Conservation (phyloP, 2,113 vertebrate genomes). For the Albula glossodonta region DNA sequence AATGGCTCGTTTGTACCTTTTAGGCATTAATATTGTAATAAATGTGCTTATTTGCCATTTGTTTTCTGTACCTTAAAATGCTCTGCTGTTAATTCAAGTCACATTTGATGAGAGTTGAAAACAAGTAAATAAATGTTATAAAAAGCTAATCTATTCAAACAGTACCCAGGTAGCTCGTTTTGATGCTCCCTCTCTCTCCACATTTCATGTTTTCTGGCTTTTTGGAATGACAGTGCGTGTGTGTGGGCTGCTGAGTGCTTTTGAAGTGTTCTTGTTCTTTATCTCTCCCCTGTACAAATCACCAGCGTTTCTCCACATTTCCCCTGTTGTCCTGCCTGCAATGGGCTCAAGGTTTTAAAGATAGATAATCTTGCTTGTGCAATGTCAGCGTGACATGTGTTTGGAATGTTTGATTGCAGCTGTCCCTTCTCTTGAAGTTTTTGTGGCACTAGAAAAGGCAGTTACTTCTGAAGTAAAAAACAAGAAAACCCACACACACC, state of each 20-base stretch:
- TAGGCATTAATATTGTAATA: neutral
- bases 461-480: neutral
- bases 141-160: neutral
- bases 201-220: neutral
- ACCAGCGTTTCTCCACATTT: neutral
- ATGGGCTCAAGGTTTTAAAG: neutral
- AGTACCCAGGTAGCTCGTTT: neutral
- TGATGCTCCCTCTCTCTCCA: neutral
- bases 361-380: neutral
- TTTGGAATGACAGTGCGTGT: neutral
- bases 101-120: neutral
- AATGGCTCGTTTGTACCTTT: neutral
- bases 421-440: neutral
- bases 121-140: neutral
- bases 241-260: neutral
- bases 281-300: neutral
- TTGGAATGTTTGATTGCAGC: neutral
- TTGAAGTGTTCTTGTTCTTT: neutral
- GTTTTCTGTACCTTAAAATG: neutral
- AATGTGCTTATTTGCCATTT: slow-evolving; percentile 1
- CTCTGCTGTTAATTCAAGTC: neutral
- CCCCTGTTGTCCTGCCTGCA: neutral
- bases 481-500: too few relatives aligned
- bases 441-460: neutral
- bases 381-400: neutral